These are phyloP conservation scores for Chrysochloris asiatica DNA, from an alignment of 2,113 vertebrate genomes.

Conservation along the genomic window DNA sequence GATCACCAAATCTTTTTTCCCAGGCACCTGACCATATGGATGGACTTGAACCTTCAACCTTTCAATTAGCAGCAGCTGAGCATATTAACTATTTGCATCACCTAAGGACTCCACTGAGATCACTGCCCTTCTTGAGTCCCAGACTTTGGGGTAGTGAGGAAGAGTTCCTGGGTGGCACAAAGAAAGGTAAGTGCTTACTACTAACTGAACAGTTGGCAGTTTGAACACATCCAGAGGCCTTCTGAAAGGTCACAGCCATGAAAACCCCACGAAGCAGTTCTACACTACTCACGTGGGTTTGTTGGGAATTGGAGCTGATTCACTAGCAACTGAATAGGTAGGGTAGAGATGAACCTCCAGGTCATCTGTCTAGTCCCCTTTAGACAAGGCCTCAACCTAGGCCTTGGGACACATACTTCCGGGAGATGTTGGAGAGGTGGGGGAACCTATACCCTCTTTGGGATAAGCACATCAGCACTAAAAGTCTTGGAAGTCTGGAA, in stretches of 20 bases:
- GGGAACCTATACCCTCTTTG: background rate
- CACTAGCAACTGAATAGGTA: background rate
- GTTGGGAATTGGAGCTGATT: background rate
- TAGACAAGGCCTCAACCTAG: background rate
- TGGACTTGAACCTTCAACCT: background rate
- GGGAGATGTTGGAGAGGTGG: background rate
- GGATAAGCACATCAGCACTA: background rate
- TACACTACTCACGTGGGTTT: background rate
- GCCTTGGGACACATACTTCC: background rate
- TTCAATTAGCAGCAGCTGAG: background rate
- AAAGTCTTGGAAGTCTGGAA: background rate
- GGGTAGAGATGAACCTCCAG: background rate
- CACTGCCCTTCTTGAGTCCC: background rate
- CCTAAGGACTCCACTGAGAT: background rate
- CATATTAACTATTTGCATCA: background rate
- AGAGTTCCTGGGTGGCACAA: background rate
- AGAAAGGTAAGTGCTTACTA: background rate
- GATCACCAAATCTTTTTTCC: background rate
- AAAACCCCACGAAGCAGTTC: background rate
- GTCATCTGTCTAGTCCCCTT: background rate
- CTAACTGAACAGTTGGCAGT: background rate
- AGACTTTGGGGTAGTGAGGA: background rate
- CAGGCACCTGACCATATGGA: background rate
- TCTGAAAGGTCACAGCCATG: background rate
- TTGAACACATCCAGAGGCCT: background rate